Base-by-base conservation (phyloP, 2,113 vertebrate genomes). In the Psophia crepitans region DNA sequence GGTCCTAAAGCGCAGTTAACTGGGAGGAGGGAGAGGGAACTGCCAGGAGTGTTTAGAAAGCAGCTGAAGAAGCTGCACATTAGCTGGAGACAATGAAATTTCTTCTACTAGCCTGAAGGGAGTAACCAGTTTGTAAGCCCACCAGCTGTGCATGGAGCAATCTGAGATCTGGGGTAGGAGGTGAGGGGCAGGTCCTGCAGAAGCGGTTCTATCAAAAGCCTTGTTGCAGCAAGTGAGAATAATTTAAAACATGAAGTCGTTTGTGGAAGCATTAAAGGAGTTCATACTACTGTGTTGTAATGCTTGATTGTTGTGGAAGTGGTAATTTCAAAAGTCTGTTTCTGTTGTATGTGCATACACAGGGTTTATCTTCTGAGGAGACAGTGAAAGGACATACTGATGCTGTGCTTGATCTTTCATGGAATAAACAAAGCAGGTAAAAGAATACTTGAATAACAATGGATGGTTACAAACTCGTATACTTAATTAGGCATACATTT, bases 371-470 rank as follows among this genome's bases (percentile, higher is more conserved):
- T 57, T 97, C 98, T 30, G 98, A 99, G 63, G 95, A 39, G 43
- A 84, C 97, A 9, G 84, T 91, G 2, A 98, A 99, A 68, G 99
- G 99, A 11, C 99, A 99, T 73, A 97, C 98, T 1, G 99, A 99
- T 86, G 99, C 99, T 49, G 99, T 99, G 39, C 97, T 99, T 81
- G 99, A 99, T 96, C 98, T 99, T 46, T 99, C 99, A 9, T 99
- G 99, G 99, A 99, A 99, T 97, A 99, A 97, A 87, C 96, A 99
- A 77, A 96, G 98, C 97, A 98, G 99, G 99, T 99, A 97, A 97
- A 94, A 78, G 32, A 84, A 48, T 6, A 33, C 7, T 84, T 63
- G 15, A 82, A 23, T 58, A 56, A 49, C 16, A 85, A 1, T 19
- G 15, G 20, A 6, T 70, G 11, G 12, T 46, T 84, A 32, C 8